Conservation (phyloP, 2,113 vertebrate genomes). For the Hoplias malabaricus region DNA sequence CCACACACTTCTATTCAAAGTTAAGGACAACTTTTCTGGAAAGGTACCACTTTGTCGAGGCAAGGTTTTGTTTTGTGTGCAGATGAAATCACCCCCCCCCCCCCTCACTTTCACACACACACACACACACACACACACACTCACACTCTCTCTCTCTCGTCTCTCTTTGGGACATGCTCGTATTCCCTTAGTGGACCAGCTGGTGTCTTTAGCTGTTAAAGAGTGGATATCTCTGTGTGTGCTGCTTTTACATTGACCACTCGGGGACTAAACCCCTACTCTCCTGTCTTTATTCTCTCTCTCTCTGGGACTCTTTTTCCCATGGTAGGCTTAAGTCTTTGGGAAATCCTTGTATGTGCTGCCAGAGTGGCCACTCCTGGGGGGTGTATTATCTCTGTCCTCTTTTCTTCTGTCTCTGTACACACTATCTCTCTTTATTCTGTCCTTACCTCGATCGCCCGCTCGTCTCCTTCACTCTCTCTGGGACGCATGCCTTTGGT, state of each 20-base stretch:
- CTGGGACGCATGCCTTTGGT: slow-evolving; percentile 1
- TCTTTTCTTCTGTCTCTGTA: background rate
- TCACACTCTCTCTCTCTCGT: slow-evolving; percentile 38
- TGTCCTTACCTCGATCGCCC: slow-evolving; percentile 30
- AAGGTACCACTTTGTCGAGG: too few relatives aligned
- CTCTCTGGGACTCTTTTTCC: background rate
- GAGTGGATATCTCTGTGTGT: background rate
- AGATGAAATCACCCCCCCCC: too few relatives aligned
- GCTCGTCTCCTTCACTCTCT: background rate
- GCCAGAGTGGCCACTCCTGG: background rate
- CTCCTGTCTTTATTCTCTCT: slow-evolving; percentile 2
- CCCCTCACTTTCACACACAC: background rate
- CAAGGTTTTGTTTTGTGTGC: too few relatives aligned
- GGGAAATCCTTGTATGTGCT: too few relatives aligned
- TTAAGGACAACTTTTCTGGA: too few relatives aligned
- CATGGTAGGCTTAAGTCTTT: background rate
- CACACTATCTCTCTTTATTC: too few relatives aligned
- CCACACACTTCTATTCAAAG: too few relatives aligned
- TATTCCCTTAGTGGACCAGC: background rate
- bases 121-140: too few relatives aligned
- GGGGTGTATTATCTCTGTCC: background rate
- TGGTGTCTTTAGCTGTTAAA: slow-evolving; percentile 28
- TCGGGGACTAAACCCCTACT: slow-evolving; percentile 10
- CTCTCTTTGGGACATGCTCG: background rate
- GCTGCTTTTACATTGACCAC: background rate